A percentile compares a stretch with the other conserved stretches of the same genome.
Conservation (phyloP, 2,888 invertebrate genomes). For the Anthophora plumipes region DNA sequence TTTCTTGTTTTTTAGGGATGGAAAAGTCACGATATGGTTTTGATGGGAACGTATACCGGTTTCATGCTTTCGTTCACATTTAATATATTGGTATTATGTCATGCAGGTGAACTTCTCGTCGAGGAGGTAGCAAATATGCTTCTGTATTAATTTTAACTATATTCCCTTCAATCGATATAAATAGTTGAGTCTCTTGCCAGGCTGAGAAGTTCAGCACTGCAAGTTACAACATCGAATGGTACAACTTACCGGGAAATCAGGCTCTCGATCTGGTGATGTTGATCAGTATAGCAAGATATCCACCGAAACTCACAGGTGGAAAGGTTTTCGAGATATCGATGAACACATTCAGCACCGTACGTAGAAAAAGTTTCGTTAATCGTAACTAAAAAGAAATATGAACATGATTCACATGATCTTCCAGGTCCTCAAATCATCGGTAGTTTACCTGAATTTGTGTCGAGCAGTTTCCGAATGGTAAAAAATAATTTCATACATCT, state of each 20-base stretch:
- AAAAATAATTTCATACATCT: not conserved
- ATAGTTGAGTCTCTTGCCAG: not conserved
- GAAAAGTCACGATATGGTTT: not conserved
- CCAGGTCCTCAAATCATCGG: slow-evolving; percentile 18
- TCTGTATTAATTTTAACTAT: too few relatives aligned
- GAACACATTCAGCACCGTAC: slow-evolving; percentile 62
- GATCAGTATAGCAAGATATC: slow-evolving; percentile 66
- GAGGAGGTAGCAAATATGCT: slow-evolving; percentile 49
- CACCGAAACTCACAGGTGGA: slow-evolving; percentile 73
- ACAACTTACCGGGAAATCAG: slow-evolving; percentile 52
- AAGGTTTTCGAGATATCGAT: slow-evolving; percentile 74
- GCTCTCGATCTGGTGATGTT: slow-evolving; percentile 68
- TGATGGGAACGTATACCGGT: not conserved
- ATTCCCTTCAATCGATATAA: too few relatives aligned
- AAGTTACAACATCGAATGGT: slow-evolving; percentile 63
- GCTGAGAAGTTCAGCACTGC: slow-evolving; percentile 11
- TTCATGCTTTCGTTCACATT: slow-evolving; percentile 29
- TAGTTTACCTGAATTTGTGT: slow-evolving; percentile 16
- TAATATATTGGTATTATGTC: slow-evolving; percentile 63
- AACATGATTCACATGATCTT: not conserved
- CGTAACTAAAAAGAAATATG: not conserved
- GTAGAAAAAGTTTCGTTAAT: not conserved
- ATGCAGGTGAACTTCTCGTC: slow-evolving; percentile 57
- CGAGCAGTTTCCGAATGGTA: slow-evolving; percentile 15
- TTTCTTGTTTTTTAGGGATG: not conserved